Conservation (phyloP, 2,888 invertebrate genomes). For the Toxonevra muliebris region DNA sequence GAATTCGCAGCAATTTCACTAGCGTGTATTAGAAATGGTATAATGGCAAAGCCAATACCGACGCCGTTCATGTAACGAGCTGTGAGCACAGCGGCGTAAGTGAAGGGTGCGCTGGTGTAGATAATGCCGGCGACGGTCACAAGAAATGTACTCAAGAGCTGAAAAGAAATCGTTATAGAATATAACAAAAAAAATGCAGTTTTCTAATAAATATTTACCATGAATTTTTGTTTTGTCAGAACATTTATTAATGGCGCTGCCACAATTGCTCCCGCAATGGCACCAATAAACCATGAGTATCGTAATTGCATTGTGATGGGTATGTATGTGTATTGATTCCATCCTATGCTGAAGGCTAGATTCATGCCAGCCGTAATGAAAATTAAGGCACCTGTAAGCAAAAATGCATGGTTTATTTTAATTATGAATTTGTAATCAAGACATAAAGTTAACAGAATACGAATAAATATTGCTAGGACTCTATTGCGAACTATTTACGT, state of each 20-base stretch:
- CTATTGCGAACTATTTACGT: too few relatives aligned
- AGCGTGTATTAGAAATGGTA: slow-evolving; percentile 51
- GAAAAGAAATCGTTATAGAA: neutral
- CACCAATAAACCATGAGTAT: slow-evolving; percentile 55
- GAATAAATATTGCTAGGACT: too few relatives aligned
- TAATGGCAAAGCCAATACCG: slow-evolving; percentile 50
- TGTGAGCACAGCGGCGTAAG: slow-evolving; percentile 45
- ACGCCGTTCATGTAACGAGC: slow-evolving; percentile 56
- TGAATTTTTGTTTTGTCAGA: slow-evolving; percentile 38
- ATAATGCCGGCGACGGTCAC: slow-evolving; percentile 52
- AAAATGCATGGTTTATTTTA: neutral
- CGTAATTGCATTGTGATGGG: slow-evolving; percentile 44
- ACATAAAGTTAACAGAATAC: too few relatives aligned
- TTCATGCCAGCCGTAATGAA: slow-evolving; percentile 54
- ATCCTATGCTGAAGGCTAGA: slow-evolving; percentile 52
- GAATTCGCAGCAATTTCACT: slow-evolving; percentile 47
- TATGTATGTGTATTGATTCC: slow-evolving; percentile 36
- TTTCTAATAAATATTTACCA: slow-evolving; percentile 11
- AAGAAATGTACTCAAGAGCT: slow-evolving; percentile 32
- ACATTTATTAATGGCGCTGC: slow-evolving; percentile 41
- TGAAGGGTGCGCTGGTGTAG: slow-evolving; percentile 48
- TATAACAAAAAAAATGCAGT: too few relatives aligned
- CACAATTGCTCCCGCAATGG: slow-evolving; percentile 51
- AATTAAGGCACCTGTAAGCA: slow-evolving; percentile 42
- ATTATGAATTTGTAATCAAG: too few relatives aligned